Conservation (phyloP, 2,113 vertebrate species). For the Numenius arquata region DNA sequence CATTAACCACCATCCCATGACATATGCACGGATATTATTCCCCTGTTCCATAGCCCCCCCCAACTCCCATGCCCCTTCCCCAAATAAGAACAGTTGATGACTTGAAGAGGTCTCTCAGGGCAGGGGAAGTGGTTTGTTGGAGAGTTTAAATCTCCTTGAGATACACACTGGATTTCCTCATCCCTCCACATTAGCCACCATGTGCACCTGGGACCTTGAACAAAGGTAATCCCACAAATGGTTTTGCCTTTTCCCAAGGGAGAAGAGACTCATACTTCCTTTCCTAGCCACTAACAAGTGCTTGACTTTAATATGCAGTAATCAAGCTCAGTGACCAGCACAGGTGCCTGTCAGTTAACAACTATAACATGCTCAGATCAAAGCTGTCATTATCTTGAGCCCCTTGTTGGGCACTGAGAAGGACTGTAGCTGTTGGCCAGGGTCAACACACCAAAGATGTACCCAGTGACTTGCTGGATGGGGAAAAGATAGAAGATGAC, state of each 20-base stretch:
- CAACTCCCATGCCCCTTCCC: background rate
- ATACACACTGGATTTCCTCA: background rate
- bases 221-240: background rate
- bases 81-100: background rate
- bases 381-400: background rate
- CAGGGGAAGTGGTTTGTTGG: background rate
- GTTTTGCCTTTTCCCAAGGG: background rate
- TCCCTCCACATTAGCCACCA: background rate
- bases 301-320: background rate
- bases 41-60: background rate
- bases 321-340: background rate
- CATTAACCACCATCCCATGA: background rate
- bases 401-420: fast-evolving
- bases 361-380: background rate
- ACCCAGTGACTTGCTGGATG: background rate
- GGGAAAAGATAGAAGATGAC: background rate
- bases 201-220: background rate
- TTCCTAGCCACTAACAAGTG: background rate
- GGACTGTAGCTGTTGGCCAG: background rate
- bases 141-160: background rate
- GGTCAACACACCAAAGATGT: background rate
- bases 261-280: background rate
- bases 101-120: background rate
- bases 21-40: background rate
- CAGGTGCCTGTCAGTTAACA: background rate